Evolutionary conservation across 1,140 invertebrate genomes (phyloP).

Genomic region (Bombus superbus): DNA sequence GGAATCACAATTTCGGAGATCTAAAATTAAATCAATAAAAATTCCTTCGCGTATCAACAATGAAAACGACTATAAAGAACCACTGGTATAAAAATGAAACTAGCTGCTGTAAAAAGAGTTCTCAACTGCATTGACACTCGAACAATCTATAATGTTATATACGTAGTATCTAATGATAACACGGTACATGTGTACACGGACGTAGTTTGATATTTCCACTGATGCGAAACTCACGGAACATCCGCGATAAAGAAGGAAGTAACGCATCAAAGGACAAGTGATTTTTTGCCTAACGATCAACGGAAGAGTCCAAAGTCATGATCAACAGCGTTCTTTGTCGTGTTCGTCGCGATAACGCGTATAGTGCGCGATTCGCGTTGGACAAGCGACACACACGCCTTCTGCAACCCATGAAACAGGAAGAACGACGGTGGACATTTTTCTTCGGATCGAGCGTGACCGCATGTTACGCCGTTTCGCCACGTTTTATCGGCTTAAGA

Average conservation of each 20-base stretch:
- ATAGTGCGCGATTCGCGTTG: background rate
- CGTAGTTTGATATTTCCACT: background rate
- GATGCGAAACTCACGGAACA: background rate
- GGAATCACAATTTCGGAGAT: background rate
- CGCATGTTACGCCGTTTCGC: slow-evolving; percentile 49
- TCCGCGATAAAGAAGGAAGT: background rate
- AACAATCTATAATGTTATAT: background rate
- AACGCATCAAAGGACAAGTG: background rate
- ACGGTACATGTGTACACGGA: too few relatives aligned
- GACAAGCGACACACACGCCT: background rate
- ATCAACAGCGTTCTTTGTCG: slow-evolving; percentile 20
- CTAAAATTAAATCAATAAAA: background rate
- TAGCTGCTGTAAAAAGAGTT: background rate
- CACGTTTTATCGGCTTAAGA: slow-evolving; percentile 55
- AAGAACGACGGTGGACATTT: slow-evolving; percentile 21
- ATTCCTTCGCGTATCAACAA: background rate
- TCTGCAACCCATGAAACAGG: slow-evolving; percentile 31
- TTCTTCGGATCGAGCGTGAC: slow-evolving; percentile 20
- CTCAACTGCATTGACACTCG: background rate
- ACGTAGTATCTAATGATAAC: too few relatives aligned
- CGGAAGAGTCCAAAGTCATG: slow-evolving; percentile 45
- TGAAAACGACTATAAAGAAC: too few relatives aligned
- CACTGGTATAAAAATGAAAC: background rate
- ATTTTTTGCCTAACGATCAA: background rate
- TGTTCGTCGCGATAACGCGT: background rate